Evolutionary conservation across 2,113 vertebrate genomes (phyloP).

Genomic region (human): DNA sequence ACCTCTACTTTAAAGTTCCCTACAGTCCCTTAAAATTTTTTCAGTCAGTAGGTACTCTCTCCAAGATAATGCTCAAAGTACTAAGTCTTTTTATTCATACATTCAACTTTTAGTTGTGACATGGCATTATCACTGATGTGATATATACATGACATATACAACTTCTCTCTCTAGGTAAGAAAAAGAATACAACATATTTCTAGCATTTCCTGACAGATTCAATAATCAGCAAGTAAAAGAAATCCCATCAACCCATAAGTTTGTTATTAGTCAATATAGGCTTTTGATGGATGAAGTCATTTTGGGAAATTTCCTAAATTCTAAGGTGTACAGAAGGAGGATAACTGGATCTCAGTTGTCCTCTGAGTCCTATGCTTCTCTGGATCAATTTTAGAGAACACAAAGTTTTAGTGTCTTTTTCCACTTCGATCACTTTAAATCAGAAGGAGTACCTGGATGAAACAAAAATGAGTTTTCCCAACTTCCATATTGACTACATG

Average conservation of each 20-base stretch:
- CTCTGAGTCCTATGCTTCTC: background rate
- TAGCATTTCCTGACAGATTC: slow-evolving; percentile 22
- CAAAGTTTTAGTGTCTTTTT: background rate
- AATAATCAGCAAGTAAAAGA: slow-evolving; percentile 7
- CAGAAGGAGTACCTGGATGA: background rate
- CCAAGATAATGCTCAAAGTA: background rate
- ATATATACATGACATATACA: background rate
- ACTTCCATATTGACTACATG: background rate
- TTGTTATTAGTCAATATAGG: background rate
- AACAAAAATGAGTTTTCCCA: background rate
- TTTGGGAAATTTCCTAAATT: slow-evolving; percentile 2
- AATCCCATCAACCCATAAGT: background rate
- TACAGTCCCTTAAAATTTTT: background rate
- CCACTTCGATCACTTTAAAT: background rate
- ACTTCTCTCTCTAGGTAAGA: slow-evolving; percentile 30
- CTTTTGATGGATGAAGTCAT: background rate
- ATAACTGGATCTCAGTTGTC: background rate
- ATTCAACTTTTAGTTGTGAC: slow-evolving; percentile 9
- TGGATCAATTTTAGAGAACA: background rate
- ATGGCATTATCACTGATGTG: background rate
- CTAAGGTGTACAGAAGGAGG: background rate
- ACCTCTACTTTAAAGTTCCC: background rate
- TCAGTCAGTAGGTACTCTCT: background rate
- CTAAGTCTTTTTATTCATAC: background rate
- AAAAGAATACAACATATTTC: background rate